A percentile compares a stretch with the other conserved stretches of the same genome.
Evolutionary conservation across 2,113 vertebrate genomes (phyloP).

Genomic region (Arvicanthis niloticus): DNA sequence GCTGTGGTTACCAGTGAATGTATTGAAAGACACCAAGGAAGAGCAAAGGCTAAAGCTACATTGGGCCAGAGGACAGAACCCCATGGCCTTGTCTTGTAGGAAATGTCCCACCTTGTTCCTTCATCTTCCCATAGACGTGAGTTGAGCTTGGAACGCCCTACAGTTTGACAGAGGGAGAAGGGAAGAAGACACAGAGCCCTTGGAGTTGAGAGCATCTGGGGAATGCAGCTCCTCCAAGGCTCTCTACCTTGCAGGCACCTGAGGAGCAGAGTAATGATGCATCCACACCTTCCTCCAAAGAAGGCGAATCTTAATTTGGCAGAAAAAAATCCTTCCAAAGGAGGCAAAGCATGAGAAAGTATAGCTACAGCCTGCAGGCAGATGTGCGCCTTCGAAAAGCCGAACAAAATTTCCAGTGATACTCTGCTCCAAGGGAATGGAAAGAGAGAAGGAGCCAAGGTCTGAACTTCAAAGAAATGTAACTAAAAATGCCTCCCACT

Average conservation of each 20-base stretch:
- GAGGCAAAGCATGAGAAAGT: slow-evolving; percentile 51
- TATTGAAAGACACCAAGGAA: neutral
- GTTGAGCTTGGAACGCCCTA: neutral
- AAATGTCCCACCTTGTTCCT: neutral
- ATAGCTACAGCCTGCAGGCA: slow-evolving; percentile 74
- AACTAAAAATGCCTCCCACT: slow-evolving; percentile 78
- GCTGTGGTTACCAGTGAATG: neutral
- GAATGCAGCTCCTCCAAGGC: neutral
- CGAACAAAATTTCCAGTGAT: slow-evolving; percentile 51
- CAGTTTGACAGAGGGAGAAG: neutral
- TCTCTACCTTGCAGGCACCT: neutral
- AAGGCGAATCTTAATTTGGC: slow-evolving; percentile 36
- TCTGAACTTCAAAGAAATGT: slow-evolving; percentile 83
- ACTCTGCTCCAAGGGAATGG: slow-evolving; percentile 27
- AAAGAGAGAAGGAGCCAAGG: slow-evolving; percentile 31
- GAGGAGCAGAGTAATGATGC: neutral
- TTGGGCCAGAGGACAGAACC: neutral
- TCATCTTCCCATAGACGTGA: neutral
- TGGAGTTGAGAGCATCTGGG: neutral
- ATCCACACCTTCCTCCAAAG: neutral
- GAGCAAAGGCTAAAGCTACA: neutral
- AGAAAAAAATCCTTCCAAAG: slow-evolving; percentile 75
- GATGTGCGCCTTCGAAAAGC: slow-evolving; percentile 73
- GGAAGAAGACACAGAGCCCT: neutral
- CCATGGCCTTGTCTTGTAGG: neutral